phyloP scores from a whole-genome alignment of 2,888 invertebrate species.

The Ophraella communa region DNA sequence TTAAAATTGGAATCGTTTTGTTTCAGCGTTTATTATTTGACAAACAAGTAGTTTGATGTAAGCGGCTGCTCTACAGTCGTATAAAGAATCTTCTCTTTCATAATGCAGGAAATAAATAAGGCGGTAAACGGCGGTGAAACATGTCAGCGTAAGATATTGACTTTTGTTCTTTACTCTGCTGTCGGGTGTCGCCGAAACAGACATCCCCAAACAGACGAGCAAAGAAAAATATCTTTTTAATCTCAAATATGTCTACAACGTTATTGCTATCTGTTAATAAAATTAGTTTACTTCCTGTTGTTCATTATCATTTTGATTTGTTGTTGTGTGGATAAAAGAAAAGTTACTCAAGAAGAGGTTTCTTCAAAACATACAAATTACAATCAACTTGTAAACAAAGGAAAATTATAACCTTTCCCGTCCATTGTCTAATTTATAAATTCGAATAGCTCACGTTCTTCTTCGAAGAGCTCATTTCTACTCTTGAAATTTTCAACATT shows the following conservation, averaged over 20 bases:
- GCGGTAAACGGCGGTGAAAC: conserved; percentile 43
- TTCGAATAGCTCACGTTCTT: too few species aligned
- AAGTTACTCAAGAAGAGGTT: too few species aligned
- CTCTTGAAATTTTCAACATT: too few species aligned
- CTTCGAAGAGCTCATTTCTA: too few species aligned
- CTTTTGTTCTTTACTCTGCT: conserved; percentile 44
- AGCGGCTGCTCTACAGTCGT: conserved; percentile 32
- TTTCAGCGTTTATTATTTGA: conserved; percentile 2
- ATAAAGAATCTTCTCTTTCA: conserved; percentile 38
- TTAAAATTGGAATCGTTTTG: not conserved
- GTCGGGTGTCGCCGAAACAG: conserved; percentile 18
- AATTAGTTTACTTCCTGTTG: too few species aligned
- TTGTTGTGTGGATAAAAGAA: too few species aligned
- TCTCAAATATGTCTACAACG: conserved; percentile 16
- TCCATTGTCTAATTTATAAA: too few species aligned
- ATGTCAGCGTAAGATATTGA: conserved; percentile 48
- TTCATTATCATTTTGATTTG: too few species aligned
- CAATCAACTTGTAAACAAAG: too few species aligned
- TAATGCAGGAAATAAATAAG: conserved; percentile 45
- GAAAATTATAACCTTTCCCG: too few species aligned
- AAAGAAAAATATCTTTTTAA: conserved; percentile 14
- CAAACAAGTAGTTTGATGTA: conserved; percentile 22
- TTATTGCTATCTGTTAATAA: too few species aligned
- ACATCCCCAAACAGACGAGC: conserved; percentile 9
- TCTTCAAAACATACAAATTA: too few species aligned